Base-by-base conservation (phyloP, 2,888 invertebrate species). In the Meganola albula region DNA sequence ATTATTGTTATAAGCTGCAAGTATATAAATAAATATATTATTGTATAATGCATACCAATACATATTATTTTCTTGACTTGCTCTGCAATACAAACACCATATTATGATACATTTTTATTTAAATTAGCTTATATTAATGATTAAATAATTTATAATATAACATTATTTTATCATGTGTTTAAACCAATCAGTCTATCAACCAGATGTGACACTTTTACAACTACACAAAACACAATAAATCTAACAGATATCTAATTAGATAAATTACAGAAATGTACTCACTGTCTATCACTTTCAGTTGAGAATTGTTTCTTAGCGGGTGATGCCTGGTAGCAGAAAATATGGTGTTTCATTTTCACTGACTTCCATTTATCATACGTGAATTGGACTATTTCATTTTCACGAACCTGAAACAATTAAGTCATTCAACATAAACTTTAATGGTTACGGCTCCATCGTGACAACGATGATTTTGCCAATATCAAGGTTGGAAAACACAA, bases 281-380 rank as follows among this genome's bases (percentile, higher is more conserved):
- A 87, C 86, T 75, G 84, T 60, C 72, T 90, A 43, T 93, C 93
- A 32, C 90, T 91, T 58, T 93, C 93, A 31, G 92, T 91, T 1
- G 93, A 93, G 59, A 94, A 94, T 60, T 93, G 92, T 53, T 93
- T 92, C 68, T 92, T 92, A 1, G 93, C 91, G 0, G 95, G 94
- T 1, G 94, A 94, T 0, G 94, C 93, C 70, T 95, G 94, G 64
- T 95, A 95, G 62, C 95, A 95, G 69, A 95, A 94, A 44, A 95
- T 92, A 59, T 95, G 94, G 72, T 95, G 95, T 88, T 95, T 92
- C 91, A 95, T 92, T 64, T 91, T 91, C 0, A 94, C 93, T 3
- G 92, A 90, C 60, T 92, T 91, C 94, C 95, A 95, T 66, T 91
- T 90, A 43, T 92, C 93, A 53, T 93, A 95, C 2, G 93, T 92